These are phyloP conservation scores for Polymixis lichenea DNA, from an alignment of 2,888 invertebrate species.

Conservation along the genomic window DNA sequence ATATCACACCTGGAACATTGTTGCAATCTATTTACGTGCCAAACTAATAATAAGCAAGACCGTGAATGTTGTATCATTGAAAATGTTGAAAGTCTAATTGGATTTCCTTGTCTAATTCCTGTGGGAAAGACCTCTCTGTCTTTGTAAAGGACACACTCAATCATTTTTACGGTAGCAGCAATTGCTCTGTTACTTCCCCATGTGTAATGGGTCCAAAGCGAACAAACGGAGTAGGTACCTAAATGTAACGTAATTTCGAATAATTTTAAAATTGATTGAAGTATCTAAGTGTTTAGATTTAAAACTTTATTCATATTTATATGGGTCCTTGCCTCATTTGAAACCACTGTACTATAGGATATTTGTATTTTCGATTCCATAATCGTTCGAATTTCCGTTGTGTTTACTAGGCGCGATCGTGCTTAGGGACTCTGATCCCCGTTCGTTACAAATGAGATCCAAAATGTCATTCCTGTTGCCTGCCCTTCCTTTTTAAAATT, in stretches of 20 bases:
- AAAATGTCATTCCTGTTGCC: neutral
- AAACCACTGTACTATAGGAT: neutral
- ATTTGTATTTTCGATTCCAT: neutral
- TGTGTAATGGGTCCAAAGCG: neutral
- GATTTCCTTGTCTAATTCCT: neutral
- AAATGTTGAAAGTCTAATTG: constrained; percentile 22
- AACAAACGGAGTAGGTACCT: too few species aligned
- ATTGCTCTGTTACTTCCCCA: neutral
- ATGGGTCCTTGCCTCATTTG: neutral
- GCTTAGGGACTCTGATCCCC: neutral
- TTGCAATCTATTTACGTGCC: constrained; percentile 13
- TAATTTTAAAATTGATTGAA: neutral
- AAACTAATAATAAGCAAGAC: constrained; percentile 10
- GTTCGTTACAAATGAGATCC: neutral
- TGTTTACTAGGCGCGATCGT: neutral
- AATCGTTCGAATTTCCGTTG: neutral
- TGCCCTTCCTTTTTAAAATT: neutral
- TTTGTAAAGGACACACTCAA: neutral
- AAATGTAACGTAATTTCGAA: neutral
- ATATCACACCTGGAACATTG: constrained; percentile 49
- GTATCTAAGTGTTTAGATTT: neutral
- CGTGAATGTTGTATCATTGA: constrained; percentile 26
- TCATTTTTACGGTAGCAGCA: too few species aligned
- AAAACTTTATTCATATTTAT: neutral
- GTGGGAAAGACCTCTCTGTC: neutral